Conservation (phyloP, 2,888 invertebrate genomes). For the Acanthopleura granulata region DNA sequence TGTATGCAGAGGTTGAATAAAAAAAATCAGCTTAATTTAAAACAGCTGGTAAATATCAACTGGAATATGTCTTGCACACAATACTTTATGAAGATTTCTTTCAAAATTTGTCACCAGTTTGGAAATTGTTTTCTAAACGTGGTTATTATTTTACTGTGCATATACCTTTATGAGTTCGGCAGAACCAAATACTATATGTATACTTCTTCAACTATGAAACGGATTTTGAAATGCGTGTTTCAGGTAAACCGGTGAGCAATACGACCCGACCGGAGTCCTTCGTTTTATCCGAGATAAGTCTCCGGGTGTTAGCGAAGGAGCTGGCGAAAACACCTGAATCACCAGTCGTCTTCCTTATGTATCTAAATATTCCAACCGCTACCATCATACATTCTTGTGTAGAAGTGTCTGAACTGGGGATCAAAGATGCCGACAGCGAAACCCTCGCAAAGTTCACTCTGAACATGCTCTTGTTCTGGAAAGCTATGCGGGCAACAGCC, state of each 20-base stretch:
- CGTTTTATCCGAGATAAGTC: background rate
- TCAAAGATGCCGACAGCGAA: background rate
- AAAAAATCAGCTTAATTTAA: no score
- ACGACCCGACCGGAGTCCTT: background rate
- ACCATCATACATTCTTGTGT: background rate
- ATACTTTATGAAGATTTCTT: no score
- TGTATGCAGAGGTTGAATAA: no score
- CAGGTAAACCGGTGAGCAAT: background rate
- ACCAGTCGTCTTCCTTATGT: background rate
- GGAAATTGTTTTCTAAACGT: no score
- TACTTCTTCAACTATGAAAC: background rate
- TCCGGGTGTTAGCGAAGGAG: background rate
- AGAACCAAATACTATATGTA: no score
- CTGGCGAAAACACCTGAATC: background rate
- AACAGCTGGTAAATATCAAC: no score
- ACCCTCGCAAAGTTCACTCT: background rate
- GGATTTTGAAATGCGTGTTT: background rate
- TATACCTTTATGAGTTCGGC: no score
- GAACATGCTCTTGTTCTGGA: constrained; percentile 44
- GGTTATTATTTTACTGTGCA: no score
- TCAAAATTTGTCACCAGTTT: no score
- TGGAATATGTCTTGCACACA: no score
- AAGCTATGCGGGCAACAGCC: constrained; percentile 36
- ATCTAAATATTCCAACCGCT: background rate
- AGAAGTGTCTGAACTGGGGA: background rate